Conservation (phyloP, 2,797 vertebrate species). For the Nannoperca obscura region DNA sequence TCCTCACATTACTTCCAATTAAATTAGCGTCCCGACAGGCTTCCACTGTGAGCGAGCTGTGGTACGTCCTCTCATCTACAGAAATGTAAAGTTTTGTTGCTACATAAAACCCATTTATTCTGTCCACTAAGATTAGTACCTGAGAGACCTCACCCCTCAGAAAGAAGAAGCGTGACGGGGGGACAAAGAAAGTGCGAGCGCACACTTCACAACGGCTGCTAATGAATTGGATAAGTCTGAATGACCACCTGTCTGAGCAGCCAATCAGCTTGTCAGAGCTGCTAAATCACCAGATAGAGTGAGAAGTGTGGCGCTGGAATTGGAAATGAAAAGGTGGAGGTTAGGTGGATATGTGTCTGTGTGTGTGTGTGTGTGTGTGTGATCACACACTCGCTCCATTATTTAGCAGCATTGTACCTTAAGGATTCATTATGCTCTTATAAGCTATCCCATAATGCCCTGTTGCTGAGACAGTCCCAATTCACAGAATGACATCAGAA, state of each 20-base stretch:
- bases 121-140: neutral
- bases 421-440: conserved; percentile 68
- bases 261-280: conserved; percentile 11
- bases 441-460: conserved; percentile 71
- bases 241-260: conserved; percentile 12
- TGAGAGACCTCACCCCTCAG: neutral
- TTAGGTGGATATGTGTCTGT: neutral
- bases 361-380: neutral
- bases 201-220: conserved; percentile 4
- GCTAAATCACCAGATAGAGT: conserved; percentile 17
- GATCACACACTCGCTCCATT: too few relatives aligned
- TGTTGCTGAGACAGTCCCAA: conserved; percentile 71
- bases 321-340: conserved; percentile 25
- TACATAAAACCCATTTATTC: neutral
- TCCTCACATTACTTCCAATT: neutral
- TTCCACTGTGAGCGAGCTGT: neutral
- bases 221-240: neutral
- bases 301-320: conserved; percentile 7
- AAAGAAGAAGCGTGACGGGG: neutral
- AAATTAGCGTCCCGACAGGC: neutral
- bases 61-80: neutral
- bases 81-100: conserved; percentile 9
- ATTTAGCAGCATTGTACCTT: conserved; percentile 48
- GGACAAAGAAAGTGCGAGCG: neutral
- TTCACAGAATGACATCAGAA: conserved; percentile 77